phyloP scores from a whole-genome alignment of 2,888 invertebrate species.

The Hyalella azteca region DNA sequence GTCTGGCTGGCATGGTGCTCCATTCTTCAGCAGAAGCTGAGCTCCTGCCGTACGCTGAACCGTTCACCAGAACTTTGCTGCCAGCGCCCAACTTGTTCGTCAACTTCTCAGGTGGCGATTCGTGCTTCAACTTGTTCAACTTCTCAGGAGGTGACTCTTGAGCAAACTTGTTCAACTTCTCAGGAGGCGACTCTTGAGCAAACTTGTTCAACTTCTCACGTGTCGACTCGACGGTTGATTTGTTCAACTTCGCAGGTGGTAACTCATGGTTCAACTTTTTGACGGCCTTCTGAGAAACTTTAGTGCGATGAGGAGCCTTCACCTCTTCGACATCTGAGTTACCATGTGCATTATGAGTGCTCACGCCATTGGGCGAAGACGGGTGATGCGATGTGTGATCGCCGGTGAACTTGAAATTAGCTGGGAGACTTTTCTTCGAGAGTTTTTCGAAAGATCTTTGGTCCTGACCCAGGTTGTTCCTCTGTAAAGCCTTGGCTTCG shows the following conservation, averaged over 20 bases:
- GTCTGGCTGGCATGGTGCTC: conserved; percentile 21
- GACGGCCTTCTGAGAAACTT: not conserved
- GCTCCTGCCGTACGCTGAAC: not conserved
- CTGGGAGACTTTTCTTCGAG: no score
- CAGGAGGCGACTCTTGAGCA: conserved; percentile 12
- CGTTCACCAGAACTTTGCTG: not conserved
- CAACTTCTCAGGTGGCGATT: no score
- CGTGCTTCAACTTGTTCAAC: no score
- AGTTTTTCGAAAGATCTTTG: not conserved
- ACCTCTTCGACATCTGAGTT: not conserved
- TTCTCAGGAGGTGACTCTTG: conserved; percentile 14
- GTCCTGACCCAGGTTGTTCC: not conserved
- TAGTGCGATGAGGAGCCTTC: not conserved
- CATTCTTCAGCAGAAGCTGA: not conserved
- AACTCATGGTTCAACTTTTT: not conserved
- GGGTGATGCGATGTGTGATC: no score
- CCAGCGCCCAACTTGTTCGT: not conserved
- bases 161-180: not conserved
- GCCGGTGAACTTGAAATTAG: no score
- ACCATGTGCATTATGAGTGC: no score
- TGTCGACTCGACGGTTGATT: not conserved
- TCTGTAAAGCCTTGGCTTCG: not conserved
- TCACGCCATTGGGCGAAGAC: no score
- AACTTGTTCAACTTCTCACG: not conserved
- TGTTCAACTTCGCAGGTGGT: no score